These are phyloP conservation scores for Tragelaphus eurycerus DNA, from an alignment of 2,797 vertebrate genomes.

Conservation along the genomic window DNA sequence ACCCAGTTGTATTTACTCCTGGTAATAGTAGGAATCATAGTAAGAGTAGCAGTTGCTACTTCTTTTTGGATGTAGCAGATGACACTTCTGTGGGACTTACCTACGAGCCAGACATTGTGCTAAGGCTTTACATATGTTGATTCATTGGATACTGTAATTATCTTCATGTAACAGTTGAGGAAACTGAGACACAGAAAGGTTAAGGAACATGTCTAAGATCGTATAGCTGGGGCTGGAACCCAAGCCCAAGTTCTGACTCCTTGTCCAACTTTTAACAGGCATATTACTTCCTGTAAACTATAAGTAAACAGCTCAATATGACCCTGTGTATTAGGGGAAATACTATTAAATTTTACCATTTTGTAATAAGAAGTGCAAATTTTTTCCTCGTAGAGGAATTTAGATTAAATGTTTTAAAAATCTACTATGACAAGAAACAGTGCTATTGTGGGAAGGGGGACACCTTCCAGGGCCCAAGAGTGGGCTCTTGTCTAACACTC, in stretches of 20 bases:
- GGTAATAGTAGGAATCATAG: neutral
- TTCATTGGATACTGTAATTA: neutral
- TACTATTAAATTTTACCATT: neutral
- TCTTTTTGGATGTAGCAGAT: neutral
- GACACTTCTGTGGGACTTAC: neutral
- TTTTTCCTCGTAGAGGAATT: neutral
- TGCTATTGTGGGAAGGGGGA: neutral
- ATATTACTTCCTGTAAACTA: neutral
- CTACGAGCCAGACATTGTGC: neutral
- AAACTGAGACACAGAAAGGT: neutral
- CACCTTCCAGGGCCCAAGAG: neutral
- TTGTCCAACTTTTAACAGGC: neutral
- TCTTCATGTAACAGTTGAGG: neutral
- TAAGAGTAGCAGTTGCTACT: neutral
- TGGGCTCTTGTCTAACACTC: neutral
- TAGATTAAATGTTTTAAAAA: neutral
- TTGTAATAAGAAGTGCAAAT: slow-evolving; percentile 27
- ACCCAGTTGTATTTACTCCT: neutral
- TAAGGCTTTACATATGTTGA: neutral
- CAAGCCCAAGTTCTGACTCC: neutral
- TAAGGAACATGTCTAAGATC: neutral
- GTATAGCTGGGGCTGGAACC: neutral
- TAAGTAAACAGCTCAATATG: neutral
- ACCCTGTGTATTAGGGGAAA: neutral
- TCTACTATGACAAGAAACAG: neutral